Conservation (phyloP, 2,888 invertebrate genomes). For the Plagodis dolabraria region DNA sequence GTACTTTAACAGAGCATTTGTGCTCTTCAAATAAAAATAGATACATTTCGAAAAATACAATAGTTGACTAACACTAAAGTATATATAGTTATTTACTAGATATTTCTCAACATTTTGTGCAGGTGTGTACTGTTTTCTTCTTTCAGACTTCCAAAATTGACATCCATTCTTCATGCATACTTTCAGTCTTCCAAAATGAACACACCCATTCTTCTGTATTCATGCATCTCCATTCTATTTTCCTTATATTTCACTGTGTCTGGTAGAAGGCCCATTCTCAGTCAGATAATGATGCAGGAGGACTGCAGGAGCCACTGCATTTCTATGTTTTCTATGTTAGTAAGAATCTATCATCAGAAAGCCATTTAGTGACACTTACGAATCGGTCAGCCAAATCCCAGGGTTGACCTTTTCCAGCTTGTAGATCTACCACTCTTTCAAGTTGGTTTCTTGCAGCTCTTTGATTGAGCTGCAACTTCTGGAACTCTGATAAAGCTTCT, state of each 20-base stretch:
- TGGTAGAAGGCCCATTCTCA: neutral
- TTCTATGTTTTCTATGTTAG: slow-evolving; percentile 32
- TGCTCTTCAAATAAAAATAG: too few species aligned
- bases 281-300: too few species aligned
- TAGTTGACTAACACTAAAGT: too few species aligned
- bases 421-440: slow-evolving; percentile 84
- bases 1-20: too few species aligned
- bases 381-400: slow-evolving; percentile 86
- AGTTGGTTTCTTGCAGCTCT: slow-evolving; percentile 85
- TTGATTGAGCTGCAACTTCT: slow-evolving; percentile 85
- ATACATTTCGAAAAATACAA: too few species aligned
- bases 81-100: too few species aligned
- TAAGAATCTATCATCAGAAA: slow-evolving; percentile 5
- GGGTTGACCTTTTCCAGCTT: slow-evolving; percentile 87
- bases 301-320: slow-evolving; percentile 27
- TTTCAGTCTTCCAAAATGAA: neutral
- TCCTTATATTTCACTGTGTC: slow-evolving; percentile 9
- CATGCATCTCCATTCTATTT: slow-evolving; percentile 44
- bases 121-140: too few species aligned
- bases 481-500: slow-evolving; percentile 90
- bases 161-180: slow-evolving; percentile 38
- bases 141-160: neutral
- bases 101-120: neutral
- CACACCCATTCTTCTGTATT: slow-evolving; percentile 34
- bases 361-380: slow-evolving; percentile 67